phyloP scores from a whole-genome alignment of 2,797 vertebrate genomes.

The Anniella stebbinsi region DNA sequence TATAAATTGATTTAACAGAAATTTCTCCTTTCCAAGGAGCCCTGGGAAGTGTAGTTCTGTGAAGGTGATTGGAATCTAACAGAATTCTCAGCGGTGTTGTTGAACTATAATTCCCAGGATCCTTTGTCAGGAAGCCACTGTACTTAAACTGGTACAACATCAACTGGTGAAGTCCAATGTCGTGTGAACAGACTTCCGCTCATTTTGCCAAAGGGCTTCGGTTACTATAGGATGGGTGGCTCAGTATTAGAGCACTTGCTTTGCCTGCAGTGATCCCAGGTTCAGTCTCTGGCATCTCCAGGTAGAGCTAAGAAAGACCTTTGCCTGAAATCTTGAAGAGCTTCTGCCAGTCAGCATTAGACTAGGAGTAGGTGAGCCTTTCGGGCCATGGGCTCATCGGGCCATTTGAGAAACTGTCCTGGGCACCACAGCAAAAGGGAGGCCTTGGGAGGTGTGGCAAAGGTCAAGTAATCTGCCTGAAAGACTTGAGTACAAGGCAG shows the following conservation, averaged over 20 bases:
- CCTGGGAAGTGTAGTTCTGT: neutral
- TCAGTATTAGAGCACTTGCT: neutral
- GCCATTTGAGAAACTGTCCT: no score
- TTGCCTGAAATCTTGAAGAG: no score
- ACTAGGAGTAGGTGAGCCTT: no score
- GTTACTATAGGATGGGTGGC: neutral
- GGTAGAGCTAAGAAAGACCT: neutral
- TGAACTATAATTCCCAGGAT: neutral
- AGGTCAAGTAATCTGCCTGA: no score
- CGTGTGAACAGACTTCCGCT: no score
- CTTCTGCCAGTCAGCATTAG: neutral
- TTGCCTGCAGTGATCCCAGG: neutral
- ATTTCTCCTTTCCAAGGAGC: neutral
- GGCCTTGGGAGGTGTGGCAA: no score
- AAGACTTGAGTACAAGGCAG: no score
- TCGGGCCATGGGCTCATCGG: no score
- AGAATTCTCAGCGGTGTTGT: no score
- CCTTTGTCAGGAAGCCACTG: neutral
- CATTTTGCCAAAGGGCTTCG: no score
- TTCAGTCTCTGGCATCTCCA: neutral
- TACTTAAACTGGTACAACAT: neutral
- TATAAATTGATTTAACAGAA: neutral
- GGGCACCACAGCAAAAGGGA: no score
- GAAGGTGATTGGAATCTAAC: neutral
- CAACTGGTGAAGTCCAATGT: no score